Base-by-base conservation (phyloP, 2,888 invertebrate genomes). In the Eilema sororculum region DNA sequence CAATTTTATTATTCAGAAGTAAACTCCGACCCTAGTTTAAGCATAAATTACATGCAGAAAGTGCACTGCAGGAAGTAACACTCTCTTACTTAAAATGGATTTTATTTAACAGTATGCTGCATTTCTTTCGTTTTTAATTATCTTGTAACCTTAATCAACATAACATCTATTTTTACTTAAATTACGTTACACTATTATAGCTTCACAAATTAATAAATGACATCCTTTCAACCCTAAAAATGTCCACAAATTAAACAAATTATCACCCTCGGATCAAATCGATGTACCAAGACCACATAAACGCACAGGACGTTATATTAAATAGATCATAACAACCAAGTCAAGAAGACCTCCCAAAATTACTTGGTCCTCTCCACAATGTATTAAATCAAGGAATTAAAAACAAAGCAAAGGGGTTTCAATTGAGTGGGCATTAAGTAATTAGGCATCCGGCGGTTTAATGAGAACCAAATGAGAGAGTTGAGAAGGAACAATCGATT, bases 391-490 rank as follows among this genome's bases (percentile, higher is more conserved):
- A 56, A 57, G 72, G 66, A 74, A 78, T 73, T 63, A 57, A 85
- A 88, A 87, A 86, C 86, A 87, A 87, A 88, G 86, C 82, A 84
- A 84, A 85, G 86, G 75, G 90, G 64, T 89, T 92, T 81, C 69
- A 81, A 86, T 88, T 86, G 81, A 80, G 85, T 92, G 93, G 93
- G 89, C 87, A 91, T 91, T 89, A 88, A 85, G 89, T 92, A 92
- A 93, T 92, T 90, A 86, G 82, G 93, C 93, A 93, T 94, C 94
- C 94, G 93, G 92, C 83, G 84, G 79, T 69, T 86, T 94, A 94
- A 94, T 94, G 92, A 93, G 90, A 88, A 93, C 93, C 94, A 94
- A 94, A 93, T 94, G 94, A 93, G 88, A 89, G 93, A 91, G 92
- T 93, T 89, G 87, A 78, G 84, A 82, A 77, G 84, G 81, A 73